A percentile compares a stretch with the other conserved stretches of the same genome.
Conservation (phyloP, 2,113 vertebrate species). For the Aphelocoma coerulescens region DNA sequence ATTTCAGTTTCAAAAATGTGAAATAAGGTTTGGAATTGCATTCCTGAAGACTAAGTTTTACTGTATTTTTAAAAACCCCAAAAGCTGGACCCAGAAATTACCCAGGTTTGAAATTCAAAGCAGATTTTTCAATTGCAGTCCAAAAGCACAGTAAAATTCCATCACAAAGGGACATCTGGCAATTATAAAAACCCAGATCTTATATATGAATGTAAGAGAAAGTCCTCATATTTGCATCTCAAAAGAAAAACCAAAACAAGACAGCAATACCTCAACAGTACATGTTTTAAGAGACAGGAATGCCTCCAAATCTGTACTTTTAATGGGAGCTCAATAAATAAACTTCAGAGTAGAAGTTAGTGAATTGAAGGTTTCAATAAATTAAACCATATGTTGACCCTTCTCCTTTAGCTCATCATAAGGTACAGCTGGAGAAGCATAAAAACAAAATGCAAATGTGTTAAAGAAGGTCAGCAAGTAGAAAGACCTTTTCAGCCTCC, state of each 20-base stretch:
- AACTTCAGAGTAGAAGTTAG: background rate
- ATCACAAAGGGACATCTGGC: background rate
- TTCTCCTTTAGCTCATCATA: background rate
- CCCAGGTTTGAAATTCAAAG: background rate
- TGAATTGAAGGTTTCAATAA: background rate
- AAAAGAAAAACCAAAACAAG: background rate
- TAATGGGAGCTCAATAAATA: background rate
- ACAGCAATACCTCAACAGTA: background rate
- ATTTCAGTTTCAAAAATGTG: background rate
- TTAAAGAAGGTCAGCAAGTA: background rate
- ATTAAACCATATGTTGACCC: background rate
- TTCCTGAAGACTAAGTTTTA: background rate
- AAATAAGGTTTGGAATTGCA: background rate
- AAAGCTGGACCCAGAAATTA: background rate
- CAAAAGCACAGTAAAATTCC: background rate
- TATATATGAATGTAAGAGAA: background rate
- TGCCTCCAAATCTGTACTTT: background rate
- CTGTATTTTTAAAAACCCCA: background rate
- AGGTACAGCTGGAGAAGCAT: background rate
- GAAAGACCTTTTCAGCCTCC: background rate
- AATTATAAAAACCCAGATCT: background rate
- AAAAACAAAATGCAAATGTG: background rate
- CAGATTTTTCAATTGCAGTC: background rate
- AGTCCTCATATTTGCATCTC: background rate
- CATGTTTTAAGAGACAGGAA: background rate